Base-by-base conservation (phyloP, 2,888 invertebrate species). In the Acronicta leporina region DNA sequence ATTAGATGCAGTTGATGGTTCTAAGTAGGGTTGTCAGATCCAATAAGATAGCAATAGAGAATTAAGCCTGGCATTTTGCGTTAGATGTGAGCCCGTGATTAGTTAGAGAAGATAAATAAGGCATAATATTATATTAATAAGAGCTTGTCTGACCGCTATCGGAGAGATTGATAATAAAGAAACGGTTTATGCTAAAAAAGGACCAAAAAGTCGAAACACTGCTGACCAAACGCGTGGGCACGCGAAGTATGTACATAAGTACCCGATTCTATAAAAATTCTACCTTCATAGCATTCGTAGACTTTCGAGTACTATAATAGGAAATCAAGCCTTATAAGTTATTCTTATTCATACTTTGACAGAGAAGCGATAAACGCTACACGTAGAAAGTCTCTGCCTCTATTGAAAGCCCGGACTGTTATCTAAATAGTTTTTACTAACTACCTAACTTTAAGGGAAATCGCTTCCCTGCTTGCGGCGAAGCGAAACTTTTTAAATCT, bases 301-400 rank as follows among this genome's bases (percentile, higher is more conserved):
- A 44, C 50, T 55, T 56, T 69, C 38, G 46, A 63, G 47, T 53
- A 58, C 65, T 53, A 56, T 58, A 71, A 72, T 52, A 65, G 65
- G 46, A 65, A 72, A 65, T 72, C 58, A 75, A 51, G 57, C 70
- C 54, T 74, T 61, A 69, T 55, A 75, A 70, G 74, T 70, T 63
- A 68, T 56, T 74, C 64, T 71, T 62, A 66, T 71, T 75, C 72
- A 66, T 63, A 62, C 48, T 56, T 59, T 71, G 56, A 66, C 62
- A 73, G 63, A 71, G 61, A 35, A 53, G 43, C 47, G 65, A 64
- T 54, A 55, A 63, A 47, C 52, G 56, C 55, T 74, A 61, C 59
- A 71, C 56, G 44, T 53, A 64, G 60, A 62, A 66, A 63, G 66
- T 51, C 49, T 33, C 43, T 46, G 50, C 44, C 52, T 69, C 56